These are phyloP conservation scores for Netelia inedita DNA, from an alignment of 2,888 invertebrate species.

Conservation along the genomic window DNA sequence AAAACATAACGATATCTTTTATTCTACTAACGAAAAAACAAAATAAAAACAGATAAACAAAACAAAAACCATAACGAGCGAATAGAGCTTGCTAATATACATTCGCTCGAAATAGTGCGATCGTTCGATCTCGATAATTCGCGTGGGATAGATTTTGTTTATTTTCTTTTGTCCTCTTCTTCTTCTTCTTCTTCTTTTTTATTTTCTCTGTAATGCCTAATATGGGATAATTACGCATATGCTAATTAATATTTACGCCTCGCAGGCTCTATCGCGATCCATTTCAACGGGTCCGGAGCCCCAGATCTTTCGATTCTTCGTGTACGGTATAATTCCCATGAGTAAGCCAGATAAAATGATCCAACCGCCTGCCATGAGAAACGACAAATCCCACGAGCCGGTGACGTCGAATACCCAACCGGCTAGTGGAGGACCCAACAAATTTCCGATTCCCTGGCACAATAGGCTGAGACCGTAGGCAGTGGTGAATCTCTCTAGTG, in stretches of 20 bases:
- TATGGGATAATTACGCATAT: conserved; percentile 3
- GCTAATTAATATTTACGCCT: conserved; percentile 68
- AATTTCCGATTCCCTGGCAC: conserved; percentile 96
- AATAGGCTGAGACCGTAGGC: conserved; percentile 96
- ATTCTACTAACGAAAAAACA: conserved; percentile 25
- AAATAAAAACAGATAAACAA: conserved; percentile 22
- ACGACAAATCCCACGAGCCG: conserved; percentile 91
- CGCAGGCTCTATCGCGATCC: conserved; percentile 82
- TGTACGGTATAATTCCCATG: conserved; percentile 89
- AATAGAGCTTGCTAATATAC: not conserved
- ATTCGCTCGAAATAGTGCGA: conserved; percentile 26
- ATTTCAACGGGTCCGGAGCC: conserved; percentile 86
- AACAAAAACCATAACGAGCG: conserved; percentile 26
- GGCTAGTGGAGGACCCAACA: conserved; percentile 96
- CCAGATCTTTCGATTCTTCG: conserved; percentile 89
- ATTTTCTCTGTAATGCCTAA: not conserved
- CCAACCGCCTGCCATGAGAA: conserved; percentile 93
- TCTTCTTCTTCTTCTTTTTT: conserved; percentile 3
- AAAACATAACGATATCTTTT: conserved; percentile 61
- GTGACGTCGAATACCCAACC: conserved; percentile 91
- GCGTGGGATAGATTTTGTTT: conserved; percentile 35
- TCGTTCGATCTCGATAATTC: conserved; percentile 42
- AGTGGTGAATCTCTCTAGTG: conserved; percentile 95
- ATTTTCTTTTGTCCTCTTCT: not conserved
- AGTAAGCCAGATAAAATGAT: conserved; percentile 92